These are phyloP conservation scores for Stomatorhinus ivindoensis DNA, from an alignment of 2,113 vertebrate species.

Conservation along the genomic window DNA sequence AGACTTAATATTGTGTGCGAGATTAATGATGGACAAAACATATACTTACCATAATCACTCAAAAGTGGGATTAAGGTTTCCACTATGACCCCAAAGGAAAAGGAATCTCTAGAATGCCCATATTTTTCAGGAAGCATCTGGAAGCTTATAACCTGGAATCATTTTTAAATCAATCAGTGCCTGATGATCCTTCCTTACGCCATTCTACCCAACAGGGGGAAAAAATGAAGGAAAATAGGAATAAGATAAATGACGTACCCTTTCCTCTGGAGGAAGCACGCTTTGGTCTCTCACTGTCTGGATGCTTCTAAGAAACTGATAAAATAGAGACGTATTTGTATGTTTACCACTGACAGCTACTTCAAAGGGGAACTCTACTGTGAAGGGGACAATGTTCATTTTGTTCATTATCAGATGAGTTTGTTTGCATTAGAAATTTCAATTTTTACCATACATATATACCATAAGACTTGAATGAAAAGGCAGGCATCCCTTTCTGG, in stretches of 20 bases:
- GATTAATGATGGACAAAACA: background rate
- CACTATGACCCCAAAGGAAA: conserved; percentile 77
- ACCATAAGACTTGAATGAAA: background rate
- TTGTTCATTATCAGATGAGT: background rate
- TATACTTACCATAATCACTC: conserved; percentile 70
- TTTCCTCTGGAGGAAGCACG: conserved; percentile 79
- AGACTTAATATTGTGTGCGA: background rate
- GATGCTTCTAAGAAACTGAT: conserved; percentile 77
- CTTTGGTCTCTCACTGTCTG: conserved; percentile 67
- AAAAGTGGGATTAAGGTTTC: conserved; percentile 70
- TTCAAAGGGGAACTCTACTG: background rate
- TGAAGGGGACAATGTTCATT: background rate
- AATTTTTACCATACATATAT: background rate
- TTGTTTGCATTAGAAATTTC: background rate
- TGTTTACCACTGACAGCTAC: background rate
- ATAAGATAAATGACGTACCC: conserved; percentile 50
- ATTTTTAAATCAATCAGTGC: conserved; percentile 9
- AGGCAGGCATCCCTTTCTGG: background rate
- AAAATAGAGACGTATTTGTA: background rate
- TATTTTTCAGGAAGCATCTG: conserved; percentile 66
- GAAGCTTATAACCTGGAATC: conserved; percentile 72
- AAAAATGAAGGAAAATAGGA: background rate
- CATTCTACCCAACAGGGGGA: background rate
- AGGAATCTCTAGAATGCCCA: conserved; percentile 82
- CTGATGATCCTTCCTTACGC: background rate